These are phyloP conservation scores for Myripristis murdjan DNA, from an alignment of 2,797 vertebrate species.

Conservation along the genomic window DNA sequence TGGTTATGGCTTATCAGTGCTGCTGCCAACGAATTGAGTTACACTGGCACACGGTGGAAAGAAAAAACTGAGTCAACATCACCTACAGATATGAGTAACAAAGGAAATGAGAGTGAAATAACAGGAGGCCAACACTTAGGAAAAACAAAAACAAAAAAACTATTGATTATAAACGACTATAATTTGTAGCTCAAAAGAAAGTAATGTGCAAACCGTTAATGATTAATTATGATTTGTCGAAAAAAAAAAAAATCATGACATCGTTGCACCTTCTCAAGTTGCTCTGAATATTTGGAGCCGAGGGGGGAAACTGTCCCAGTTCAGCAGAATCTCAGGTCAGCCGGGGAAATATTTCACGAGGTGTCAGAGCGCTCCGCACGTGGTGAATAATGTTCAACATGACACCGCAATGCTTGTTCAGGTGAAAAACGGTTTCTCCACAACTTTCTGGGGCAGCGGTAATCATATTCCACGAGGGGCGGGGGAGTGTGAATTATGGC, in stretches of 20 bases:
- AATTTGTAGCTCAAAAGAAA: slow-evolving; percentile 35
- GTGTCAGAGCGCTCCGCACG: slow-evolving; percentile 70
- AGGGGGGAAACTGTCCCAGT: slow-evolving; percentile 79
- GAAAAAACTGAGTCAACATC: slow-evolving; percentile 64
- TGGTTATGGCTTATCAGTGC: slow-evolving; percentile 75
- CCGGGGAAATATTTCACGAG: slow-evolving; percentile 77
- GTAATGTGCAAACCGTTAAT: slow-evolving; percentile 41
- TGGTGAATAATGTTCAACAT: slow-evolving; percentile 84
- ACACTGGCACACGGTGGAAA: slow-evolving; percentile 19
- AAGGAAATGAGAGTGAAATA: slow-evolving; percentile 41
- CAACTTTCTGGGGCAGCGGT: slow-evolving; percentile 85
- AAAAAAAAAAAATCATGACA: slow-evolving; percentile 50
- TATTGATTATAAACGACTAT: too few species aligned
- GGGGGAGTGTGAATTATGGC: slow-evolving; percentile 79
- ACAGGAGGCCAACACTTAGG: slow-evolving; percentile 20
- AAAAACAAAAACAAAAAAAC: neutral
- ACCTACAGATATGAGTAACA: slow-evolving; percentile 44
- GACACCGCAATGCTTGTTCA: slow-evolving; percentile 86
- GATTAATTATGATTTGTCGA: slow-evolving; percentile 68
- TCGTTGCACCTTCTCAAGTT: slow-evolving; percentile 63
- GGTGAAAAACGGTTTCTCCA: slow-evolving; percentile 84
- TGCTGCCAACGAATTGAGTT: slow-evolving; percentile 50
- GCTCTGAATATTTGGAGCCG: slow-evolving; percentile 35
- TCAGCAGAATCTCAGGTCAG: slow-evolving; percentile 85
- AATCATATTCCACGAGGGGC: slow-evolving; percentile 82